Base-by-base conservation (phyloP, 2,797 vertebrate species). In the Bothrops alternatus region DNA sequence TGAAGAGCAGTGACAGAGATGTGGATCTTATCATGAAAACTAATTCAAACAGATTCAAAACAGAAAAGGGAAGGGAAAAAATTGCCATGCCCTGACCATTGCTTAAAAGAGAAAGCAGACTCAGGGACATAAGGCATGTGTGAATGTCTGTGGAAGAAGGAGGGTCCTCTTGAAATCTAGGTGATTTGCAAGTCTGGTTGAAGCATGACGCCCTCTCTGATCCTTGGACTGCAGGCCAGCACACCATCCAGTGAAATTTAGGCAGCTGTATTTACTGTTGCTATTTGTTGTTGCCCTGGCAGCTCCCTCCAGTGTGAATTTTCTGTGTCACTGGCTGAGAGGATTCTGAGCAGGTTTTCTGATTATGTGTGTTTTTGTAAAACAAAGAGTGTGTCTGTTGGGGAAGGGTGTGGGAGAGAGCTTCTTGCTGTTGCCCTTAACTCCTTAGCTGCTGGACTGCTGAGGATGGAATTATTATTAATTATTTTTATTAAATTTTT, bases 321-420 rank as follows among this genome's bases (percentile, higher is more conserved):
- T 98, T 98, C 98, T 98, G 98, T 99, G 98, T 98, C 98, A 98
- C 98, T 98, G 98, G 97, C 97, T 98, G 97, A 97, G 98, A 98
- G 98, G 98, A 98, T 99, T 99, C 98, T 98, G 98, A 98, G 98
- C 98, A 97, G 97, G 98, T 96, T 98, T 98, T 90, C 98, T 98
- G 98, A 98, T 98, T 97, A 98, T 98, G 98, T 97, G 98, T 97
- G 98, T 98, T 96, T 96, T 98, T 98, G 95, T 95, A 95, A 96
- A 92, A 92, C 90, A 0, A 93, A 92, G 47, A 58, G 87, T 47
- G 78, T 82, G 78, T 82, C 78, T 82, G 78, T 92, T 88, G 58
- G 87, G 88, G 56, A 0, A 91, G 92, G 37, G 37, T 82, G 78
- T 13, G 18, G 13, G 57, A 58, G 6, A 0, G 78, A 95, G 95